Conservation (phyloP, 2,888 invertebrate genomes). For the Pristionchus fissidentatus region DNA sequence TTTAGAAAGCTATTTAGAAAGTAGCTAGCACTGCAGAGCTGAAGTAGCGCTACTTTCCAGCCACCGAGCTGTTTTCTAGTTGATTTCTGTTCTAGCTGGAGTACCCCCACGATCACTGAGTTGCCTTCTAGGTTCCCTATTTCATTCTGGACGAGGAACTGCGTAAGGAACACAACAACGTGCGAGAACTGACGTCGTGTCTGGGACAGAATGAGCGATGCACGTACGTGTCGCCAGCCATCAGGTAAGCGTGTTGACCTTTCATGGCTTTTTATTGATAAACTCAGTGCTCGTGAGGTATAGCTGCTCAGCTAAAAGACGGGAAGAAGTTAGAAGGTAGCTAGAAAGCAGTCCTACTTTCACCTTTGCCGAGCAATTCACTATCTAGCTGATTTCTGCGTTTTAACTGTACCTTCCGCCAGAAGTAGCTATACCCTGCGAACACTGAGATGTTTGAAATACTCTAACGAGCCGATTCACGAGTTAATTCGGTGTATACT, state of each 20-base stretch:
- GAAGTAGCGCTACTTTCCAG: too few relatives aligned
- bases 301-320: neutral
- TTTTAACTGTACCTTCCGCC: too few relatives aligned
- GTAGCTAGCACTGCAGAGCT: too few relatives aligned
- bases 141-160: slow-evolving; percentile 38
- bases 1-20: too few relatives aligned
- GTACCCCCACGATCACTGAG: neutral
- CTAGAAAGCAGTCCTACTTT: neutral
- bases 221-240: neutral
- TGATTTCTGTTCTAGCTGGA: too few relatives aligned
- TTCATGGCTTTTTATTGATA: neutral
- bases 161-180: slow-evolving; percentile 29
- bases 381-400: too few relatives aligned
- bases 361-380: too few relatives aligned
- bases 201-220: neutral
- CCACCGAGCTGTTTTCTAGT: too few relatives aligned
- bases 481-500: too few relatives aligned
- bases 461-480: too few relatives aligned
- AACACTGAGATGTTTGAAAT: neutral
- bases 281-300: neutral
- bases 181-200: slow-evolving; percentile 16
- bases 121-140: slow-evolving; percentile 1
- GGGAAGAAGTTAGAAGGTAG: too few relatives aligned
- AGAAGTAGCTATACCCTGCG: too few relatives aligned
- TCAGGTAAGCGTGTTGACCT: neutral